phyloP scores from a whole-genome alignment of 1,140 invertebrate genomes.

The Bombus terrestris region DNA sequence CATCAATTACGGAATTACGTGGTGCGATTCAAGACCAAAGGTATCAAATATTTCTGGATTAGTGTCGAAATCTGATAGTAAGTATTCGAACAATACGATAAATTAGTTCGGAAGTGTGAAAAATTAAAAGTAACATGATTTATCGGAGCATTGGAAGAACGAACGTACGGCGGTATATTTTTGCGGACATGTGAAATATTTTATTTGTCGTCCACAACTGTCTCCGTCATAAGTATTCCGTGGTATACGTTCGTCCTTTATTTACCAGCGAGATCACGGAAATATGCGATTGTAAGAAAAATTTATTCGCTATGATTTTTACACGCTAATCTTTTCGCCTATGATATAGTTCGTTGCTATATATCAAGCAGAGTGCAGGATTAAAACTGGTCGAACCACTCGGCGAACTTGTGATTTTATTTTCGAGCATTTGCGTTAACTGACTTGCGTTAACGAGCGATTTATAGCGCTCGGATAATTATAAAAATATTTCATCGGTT shows the following conservation, averaged over 20 bases:
- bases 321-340: neutral
- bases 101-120: neutral
- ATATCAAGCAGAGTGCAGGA: neutral
- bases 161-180: neutral
- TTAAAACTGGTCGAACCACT: neutral
- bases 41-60: neutral
- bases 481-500: slow-evolving; percentile 17
- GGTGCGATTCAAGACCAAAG: neutral
- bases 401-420: neutral
- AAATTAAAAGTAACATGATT: neutral
- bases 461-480: slow-evolving; percentile 1
- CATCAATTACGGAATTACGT: neutral
- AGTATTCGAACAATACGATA: neutral
- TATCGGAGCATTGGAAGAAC: neutral
- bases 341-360: neutral
- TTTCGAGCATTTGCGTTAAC: neutral
- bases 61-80: neutral
- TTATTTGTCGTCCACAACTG: neutral
- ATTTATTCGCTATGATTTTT: neutral
- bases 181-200: neutral
- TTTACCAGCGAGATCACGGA: neutral
- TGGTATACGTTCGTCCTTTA: neutral
- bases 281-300: neutral
- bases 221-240: neutral
- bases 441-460: neutral